Conservation (phyloP, 2,797 vertebrate genomes). For the Phylloscopus collybita region DNA sequence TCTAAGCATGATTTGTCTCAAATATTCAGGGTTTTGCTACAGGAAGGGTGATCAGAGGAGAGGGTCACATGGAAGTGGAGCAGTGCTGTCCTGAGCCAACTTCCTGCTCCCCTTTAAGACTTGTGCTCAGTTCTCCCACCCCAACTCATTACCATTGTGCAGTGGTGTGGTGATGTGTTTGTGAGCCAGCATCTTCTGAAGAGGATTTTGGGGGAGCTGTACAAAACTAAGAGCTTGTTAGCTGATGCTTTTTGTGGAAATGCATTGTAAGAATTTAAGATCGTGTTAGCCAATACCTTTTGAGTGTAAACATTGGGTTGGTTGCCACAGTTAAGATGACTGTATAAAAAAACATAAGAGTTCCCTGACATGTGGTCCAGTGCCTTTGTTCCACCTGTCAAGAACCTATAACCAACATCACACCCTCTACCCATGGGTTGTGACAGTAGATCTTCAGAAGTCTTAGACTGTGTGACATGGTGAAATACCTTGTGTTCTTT, state of each 20-base stretch:
- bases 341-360: neutral
- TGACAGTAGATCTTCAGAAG: neutral
- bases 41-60: neutral
- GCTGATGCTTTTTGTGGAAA: neutral
- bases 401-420: neutral
- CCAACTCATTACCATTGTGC: too few species aligned
- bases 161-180: neutral
- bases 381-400: neutral
- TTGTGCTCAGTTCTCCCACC: neutral
- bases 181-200: neutral
- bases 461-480: neutral
- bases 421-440: neutral
- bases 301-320: neutral
- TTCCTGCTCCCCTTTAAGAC: neutral
- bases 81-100: neutral
- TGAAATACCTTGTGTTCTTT: neutral
- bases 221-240: neutral
- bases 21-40: neutral
- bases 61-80: neutral
- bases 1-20: neutral
- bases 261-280: neutral
- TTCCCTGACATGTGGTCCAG: neutral
- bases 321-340: neutral
- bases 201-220: neutral
- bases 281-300: neutral